A percentile compares a stretch with the other conserved stretches of the same genome.
These are phyloP conservation scores for Ornithorhynchus anatinus DNA, from an alignment of 2,113 vertebrate species.

Conservation along the genomic window DNA sequence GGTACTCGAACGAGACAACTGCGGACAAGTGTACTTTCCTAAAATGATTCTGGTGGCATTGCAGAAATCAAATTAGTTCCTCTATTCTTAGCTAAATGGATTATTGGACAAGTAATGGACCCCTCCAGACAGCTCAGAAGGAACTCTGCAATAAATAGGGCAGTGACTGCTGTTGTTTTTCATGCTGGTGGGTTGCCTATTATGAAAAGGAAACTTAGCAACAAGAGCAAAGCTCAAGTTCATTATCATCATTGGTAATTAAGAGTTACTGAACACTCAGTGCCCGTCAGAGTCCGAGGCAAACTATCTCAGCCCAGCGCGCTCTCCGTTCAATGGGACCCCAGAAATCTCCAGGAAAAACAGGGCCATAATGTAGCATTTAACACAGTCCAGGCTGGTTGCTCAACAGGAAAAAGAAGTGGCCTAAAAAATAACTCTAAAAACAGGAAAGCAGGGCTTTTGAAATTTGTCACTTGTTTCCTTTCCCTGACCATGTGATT, in stretches of 20 bases:
- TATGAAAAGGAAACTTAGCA: conserved; percentile 20
- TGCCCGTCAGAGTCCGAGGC: background rate
- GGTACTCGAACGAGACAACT: conserved; percentile 36
- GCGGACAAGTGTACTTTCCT: conserved; percentile 27
- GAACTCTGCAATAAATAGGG: conserved; percentile 40
- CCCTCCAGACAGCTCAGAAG: background rate
- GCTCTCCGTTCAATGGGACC: background rate
- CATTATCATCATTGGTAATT: background rate
- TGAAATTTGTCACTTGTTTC: conserved; percentile 23
- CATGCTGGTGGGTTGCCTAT: conserved; percentile 9
- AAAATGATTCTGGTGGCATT: conserved; percentile 14
- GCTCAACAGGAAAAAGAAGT: conserved; percentile 35
- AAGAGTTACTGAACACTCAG: background rate
- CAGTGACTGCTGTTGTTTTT: conserved; percentile 51
- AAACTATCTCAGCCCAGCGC: background rate
- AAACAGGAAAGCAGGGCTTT: conserved; percentile 39
- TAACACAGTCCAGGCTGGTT: background rate
- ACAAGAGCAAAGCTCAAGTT: conserved; percentile 8
- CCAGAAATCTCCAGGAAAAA: conserved; percentile 17
- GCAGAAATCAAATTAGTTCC: conserved; percentile 51
- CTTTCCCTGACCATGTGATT: background rate
- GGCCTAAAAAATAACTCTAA: conserved; percentile 9
- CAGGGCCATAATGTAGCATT: background rate
- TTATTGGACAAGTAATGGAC: conserved; percentile 24
- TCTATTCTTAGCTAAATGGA: conserved; percentile 40